Conservation (phyloP, 2,888 invertebrate genomes). For the Ferrisia virgata region DNA sequence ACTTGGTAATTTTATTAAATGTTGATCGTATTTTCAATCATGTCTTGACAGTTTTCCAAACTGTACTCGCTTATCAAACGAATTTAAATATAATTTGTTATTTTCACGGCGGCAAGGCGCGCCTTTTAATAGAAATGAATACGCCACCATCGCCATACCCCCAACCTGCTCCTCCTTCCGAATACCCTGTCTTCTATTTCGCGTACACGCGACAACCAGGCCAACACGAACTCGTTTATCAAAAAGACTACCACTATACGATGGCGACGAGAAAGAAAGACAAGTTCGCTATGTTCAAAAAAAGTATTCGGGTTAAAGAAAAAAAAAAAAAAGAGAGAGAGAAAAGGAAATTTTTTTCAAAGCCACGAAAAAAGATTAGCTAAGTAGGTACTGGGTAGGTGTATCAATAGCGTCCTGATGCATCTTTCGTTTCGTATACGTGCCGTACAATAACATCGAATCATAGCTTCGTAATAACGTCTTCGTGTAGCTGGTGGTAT, state of each 20-base stretch:
- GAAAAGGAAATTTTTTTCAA: neutral
- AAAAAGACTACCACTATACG: neutral
- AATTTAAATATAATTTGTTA: slow-evolving; percentile 25
- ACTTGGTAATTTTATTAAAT: slow-evolving; percentile 31
- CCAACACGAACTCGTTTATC: slow-evolving; percentile 2
- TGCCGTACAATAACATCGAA: neutral
- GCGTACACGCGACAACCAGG: neutral
- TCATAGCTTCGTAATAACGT: neutral
- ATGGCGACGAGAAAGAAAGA: neutral
- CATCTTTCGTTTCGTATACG: no score
- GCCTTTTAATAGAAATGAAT: slow-evolving; percentile 9
- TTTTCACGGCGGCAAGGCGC: neutral
- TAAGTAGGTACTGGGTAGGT: neutral
- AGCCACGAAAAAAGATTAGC: neutral
- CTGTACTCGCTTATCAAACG: slow-evolving; percentile 26
- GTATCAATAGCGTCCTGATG: no score
- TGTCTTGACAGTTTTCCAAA: slow-evolving; percentile 29
- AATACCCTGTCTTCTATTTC: neutral
- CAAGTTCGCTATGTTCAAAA: neutral
- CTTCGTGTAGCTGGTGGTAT: neutral
- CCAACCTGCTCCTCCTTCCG: neutral
- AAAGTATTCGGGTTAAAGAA: neutral
- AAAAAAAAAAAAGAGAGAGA: neutral
- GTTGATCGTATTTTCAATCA: slow-evolving; percentile 30
- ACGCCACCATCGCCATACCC: neutral